Base-by-base conservation (phyloP, 2,888 invertebrate species). In the Cerastis rubricosa region DNA sequence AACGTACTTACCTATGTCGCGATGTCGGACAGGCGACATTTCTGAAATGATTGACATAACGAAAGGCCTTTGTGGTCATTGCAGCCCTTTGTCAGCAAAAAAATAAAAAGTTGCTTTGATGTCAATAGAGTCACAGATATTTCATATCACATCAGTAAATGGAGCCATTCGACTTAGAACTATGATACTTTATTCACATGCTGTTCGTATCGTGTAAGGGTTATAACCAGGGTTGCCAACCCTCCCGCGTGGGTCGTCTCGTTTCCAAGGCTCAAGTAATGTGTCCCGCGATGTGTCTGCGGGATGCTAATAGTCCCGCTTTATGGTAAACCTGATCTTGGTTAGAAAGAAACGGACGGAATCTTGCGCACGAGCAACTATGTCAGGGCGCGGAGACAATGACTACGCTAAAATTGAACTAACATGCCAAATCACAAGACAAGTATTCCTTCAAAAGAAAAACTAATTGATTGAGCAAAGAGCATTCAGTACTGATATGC, bases 51-150 rank as follows among this genome's bases (percentile, higher is more conserved):
- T 74, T 77, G 75, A 80, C 78, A 77, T 75, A 47, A 74, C 80
- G 74, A 74, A 73, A 70, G 25, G 51, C 66, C 81, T 85, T 85
- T 85, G 85, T 85, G 81, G 83, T 57, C 71, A 75, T 59, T 47
- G 57, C 40, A 1, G 19, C 51, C 61, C 51, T 76, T 80, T 78
- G 75, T 72, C 71, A 68, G 57, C 22, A 29, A 54, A 76, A 66
- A 81, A 71, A 71, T 74, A 75, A 75, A 84, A 75, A 64, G 65
- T 49, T 69, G n/a, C 76, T 83, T 83, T 85, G 81, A 81, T 79
- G 67, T 83, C 76, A 77, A 81, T 79, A 40, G 40, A 74, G 45
- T 75, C 74, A 66, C 61, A 63, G 49, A 78, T 67, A 74, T 74
- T 64, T 49, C 17, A 72, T 64, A 47, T 25, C 49, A 59, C 47